Evolutionary conservation across 1,140 invertebrate genomes (phyloP).

Genomic region (Periplaneta americana): DNA sequence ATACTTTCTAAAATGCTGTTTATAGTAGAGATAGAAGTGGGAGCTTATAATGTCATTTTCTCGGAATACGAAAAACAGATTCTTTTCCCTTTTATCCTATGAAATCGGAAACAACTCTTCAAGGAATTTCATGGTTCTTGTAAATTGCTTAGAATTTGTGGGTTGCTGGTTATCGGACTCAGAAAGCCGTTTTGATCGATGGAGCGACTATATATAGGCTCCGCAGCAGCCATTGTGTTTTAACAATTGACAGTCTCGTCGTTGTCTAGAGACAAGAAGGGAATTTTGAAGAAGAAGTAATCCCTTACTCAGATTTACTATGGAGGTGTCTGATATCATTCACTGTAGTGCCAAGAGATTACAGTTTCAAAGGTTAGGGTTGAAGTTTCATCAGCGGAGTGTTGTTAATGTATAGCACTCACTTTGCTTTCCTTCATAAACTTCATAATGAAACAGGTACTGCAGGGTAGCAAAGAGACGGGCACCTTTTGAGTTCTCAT

Average conservation of each 20-base stretch:
- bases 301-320: too few species aligned
- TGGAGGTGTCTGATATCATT: background rate
- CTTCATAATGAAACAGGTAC: too few species aligned
- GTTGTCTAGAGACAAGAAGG: background rate
- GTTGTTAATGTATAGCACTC: background rate
- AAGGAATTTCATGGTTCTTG: background rate
- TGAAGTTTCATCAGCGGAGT: background rate
- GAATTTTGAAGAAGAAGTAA: background rate
- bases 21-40: too few species aligned
- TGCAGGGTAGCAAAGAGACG: too few species aligned
- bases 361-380: background rate
- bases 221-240: background rate
- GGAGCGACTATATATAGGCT: background rate
- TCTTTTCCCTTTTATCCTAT: background rate
- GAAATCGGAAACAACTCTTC: background rate
- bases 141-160: background rate
- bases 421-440: background rate
- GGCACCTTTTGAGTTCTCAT: too few species aligned
- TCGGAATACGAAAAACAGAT: too few species aligned
- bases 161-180: background rate
- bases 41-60: too few species aligned
- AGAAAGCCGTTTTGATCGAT: background rate
- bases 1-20: too few species aligned
- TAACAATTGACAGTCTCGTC: background rate
- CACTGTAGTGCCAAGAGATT: background rate